These are phyloP conservation scores for Caiman crocodilus DNA, from an alignment of 2,797 vertebrate species.

Conservation along the genomic window DNA sequence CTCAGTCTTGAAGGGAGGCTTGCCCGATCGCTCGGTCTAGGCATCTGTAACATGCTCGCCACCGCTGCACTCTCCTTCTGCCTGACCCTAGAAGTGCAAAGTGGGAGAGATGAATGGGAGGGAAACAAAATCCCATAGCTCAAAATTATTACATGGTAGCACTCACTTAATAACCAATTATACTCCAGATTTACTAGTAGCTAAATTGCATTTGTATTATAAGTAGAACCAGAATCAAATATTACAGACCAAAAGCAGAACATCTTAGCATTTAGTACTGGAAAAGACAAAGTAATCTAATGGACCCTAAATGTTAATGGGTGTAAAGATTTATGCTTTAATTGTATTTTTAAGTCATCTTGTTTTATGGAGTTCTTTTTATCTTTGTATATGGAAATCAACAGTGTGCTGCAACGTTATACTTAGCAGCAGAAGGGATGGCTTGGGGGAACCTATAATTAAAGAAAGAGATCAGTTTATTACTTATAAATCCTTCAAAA, in stretches of 20 bases:
- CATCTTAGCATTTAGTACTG: slow-evolving; percentile 74
- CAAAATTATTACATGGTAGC: slow-evolving; percentile 55
- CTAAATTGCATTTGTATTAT: slow-evolving; percentile 72
- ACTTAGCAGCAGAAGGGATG: slow-evolving; percentile 51
- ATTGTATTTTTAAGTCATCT: slow-evolving; percentile 77
- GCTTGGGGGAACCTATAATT: slow-evolving; percentile 75
- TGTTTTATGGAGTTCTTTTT: slow-evolving; percentile 68
- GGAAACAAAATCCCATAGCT: neutral
- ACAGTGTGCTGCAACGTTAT: slow-evolving; percentile 59
- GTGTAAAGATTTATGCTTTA: slow-evolving; percentile 79
- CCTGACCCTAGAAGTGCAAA: slow-evolving; percentile 21
- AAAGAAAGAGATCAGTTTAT: slow-evolving; percentile 73
- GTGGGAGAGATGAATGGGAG: neutral
- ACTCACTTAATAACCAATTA: slow-evolving; percentile 80
- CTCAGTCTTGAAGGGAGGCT: neutral
- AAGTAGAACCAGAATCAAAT: slow-evolving; percentile 67
- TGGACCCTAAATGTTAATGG: slow-evolving; percentile 78
- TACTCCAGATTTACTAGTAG: slow-evolving; percentile 74
- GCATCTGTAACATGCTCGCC: neutral
- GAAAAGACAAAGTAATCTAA: slow-evolving; percentile 78
- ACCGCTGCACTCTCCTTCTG: fast-evolving
- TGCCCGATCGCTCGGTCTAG: neutral
- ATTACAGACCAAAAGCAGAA: slow-evolving; percentile 70
- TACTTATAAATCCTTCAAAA: slow-evolving; percentile 78
- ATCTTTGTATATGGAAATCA: slow-evolving; percentile 75